Base-by-base conservation (phyloP, 2,888 invertebrate species). In the Hyppa rectilinea region DNA sequence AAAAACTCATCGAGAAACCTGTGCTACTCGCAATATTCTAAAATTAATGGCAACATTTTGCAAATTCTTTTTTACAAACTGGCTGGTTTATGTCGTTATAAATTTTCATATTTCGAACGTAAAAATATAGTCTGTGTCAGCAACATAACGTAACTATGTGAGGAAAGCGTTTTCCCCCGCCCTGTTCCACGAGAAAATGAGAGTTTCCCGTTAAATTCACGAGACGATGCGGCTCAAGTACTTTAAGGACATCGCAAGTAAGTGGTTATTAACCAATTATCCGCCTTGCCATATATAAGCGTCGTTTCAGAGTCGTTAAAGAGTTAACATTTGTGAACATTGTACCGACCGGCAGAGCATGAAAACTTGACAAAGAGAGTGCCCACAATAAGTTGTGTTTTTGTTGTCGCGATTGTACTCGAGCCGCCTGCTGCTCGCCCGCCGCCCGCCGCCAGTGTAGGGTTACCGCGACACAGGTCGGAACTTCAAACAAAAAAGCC, bases 301-400 rank as follows among this genome's bases (percentile, higher is more conserved):
- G 31, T 55, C 52, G 43, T 71, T 80, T 53, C 17, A 63, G 31
- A 68, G 40, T 31, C 58, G 70, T 68, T 76, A 77, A 81, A 83
- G 71, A 71, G 59, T 66, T 68, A 63, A 76, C 66, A 79, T 81
- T 85, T 70, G 73, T 79, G 80, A 85, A 83, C 86, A 82, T 82
- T 84, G 73, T 77, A 74, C 58, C 34, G 61, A 69, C 74, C 88
- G 82, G 71, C 90, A 90, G 92, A 93, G 90, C 93, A 87, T 92
- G 90, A 89, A 90, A 86, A 85, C 87, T 87, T 85, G 81, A 91
- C 90, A 87, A 90, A 90, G 89, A 87, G 88, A 83, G 76, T 65
- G 60, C 61, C 65, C 83, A 88, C 86, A 88, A 84, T 85, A 87
- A 85, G 80, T 89, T 84, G 80, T 84, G 84, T 87, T 87, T 84